A percentile compares a stretch with the other conserved stretches of the same genome.
Evolutionary conservation across 2,113 vertebrate genomes (phyloP).

Genomic region (Cromileptes altivelis): DNA sequence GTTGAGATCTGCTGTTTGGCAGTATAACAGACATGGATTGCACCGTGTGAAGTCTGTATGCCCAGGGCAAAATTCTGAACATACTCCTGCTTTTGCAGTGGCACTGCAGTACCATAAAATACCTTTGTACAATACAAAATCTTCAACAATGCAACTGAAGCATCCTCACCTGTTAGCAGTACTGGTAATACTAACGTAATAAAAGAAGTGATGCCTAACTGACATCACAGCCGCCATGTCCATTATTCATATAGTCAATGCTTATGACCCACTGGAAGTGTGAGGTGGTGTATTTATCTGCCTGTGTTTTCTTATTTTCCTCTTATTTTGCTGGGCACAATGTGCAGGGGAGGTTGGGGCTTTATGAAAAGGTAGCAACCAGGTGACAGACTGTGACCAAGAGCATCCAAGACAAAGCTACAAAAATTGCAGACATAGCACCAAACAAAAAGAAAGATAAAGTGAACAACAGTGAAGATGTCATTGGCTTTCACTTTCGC

Average conservation of each 20-base stretch:
- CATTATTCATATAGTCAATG: too few relatives aligned
- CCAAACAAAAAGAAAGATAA: too few relatives aligned
- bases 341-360: too few relatives aligned
- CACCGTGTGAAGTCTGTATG: slow-evolving; percentile 4
- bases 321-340: too few relatives aligned
- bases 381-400: too few relatives aligned
- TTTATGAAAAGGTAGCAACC: too few relatives aligned
- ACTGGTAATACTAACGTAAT: background rate
- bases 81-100: background rate
- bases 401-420: too few relatives aligned
- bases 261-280: too few relatives aligned
- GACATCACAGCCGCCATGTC: too few relatives aligned
- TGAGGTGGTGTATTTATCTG: background rate
- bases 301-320: background rate
- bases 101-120: background rate
- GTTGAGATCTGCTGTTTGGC: slow-evolving; percentile 6
- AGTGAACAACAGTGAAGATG: too few relatives aligned
- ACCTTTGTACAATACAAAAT: background rate
- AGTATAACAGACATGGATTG: background rate
- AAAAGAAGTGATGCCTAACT: background rate
- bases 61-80: slow-evolving; percentile 16
- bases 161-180: background rate
- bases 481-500: too few relatives aligned
- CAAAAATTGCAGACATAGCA: too few relatives aligned
- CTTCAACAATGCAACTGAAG: background rate